phyloP scores from a whole-genome alignment of 2,888 invertebrate species.

The Spilosoma lubricipeda region DNA sequence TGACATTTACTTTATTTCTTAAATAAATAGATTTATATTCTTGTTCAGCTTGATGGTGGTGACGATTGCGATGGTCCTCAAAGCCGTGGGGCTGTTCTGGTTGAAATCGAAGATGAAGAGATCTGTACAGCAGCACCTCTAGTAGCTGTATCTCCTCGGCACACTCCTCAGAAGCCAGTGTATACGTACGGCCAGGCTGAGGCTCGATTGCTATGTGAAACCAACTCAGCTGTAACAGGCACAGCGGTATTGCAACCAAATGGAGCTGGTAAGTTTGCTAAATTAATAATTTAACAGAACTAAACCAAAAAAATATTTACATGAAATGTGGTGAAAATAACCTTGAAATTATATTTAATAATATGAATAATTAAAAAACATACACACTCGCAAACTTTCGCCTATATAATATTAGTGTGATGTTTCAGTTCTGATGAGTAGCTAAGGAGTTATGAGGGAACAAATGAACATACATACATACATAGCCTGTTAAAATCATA shows the following conservation, averaged over 20 bases:
- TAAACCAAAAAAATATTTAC: too few species aligned
- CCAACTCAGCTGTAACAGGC: conserved; percentile 77
- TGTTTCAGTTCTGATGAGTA: too few species aligned
- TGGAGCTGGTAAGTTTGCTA: conserved; percentile 64
- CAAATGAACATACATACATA: too few species aligned
- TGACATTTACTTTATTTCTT: background rate
- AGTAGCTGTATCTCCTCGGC: conserved; percentile 87
- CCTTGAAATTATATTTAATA: background rate
- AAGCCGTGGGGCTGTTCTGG: conserved; percentile 91
- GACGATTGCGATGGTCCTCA: conserved; percentile 75
- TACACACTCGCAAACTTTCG: too few species aligned
- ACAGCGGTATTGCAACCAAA: conserved; percentile 79
- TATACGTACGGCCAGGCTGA: conserved; percentile 89
- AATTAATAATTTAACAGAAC: background rate
- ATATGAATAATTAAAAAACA: too few species aligned
- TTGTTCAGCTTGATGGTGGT: conserved; percentile 64
- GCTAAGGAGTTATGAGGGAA: too few species aligned
- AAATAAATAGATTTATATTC: background rate
- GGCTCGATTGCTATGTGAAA: conserved; percentile 81
- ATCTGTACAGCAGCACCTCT: conserved; percentile 92
- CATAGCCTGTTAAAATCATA: too few species aligned
- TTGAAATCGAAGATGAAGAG: conserved; percentile 93
- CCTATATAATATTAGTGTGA: too few species aligned
- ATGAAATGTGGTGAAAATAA: background rate
- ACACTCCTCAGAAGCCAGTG: conserved; percentile 90